These are phyloP conservation scores for Lophotis ruficrista DNA, from an alignment of 2,113 vertebrate genomes.

Conservation along the genomic window DNA sequence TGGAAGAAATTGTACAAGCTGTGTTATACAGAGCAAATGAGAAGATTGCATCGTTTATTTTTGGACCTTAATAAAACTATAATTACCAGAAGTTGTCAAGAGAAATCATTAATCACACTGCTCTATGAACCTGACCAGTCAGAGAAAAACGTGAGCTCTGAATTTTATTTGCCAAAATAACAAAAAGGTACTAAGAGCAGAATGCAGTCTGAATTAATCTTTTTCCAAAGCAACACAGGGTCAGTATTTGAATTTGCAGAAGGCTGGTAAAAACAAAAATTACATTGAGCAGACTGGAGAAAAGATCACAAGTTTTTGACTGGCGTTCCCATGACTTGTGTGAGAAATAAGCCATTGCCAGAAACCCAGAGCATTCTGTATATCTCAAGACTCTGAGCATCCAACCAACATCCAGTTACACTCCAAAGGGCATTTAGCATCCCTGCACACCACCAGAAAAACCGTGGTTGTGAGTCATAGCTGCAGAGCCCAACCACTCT, in stretches of 20 bases:
- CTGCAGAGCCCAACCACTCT: not conserved
- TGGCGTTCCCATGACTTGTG: not conserved
- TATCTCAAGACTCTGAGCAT: not conserved
- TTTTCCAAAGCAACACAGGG: not conserved
- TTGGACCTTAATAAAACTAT: constrained; percentile 2
- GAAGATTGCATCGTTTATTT: not conserved
- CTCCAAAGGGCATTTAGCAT: not conserved
- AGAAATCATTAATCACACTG: not conserved
- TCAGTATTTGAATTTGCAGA: not conserved
- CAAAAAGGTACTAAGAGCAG: not conserved
- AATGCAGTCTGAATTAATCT: not conserved
- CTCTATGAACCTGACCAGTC: not conserved
- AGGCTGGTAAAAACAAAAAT: not conserved
- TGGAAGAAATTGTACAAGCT: not conserved
- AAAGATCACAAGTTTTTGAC: not conserved
- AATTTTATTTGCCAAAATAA: constrained; percentile 26
- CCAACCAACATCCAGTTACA: not conserved
- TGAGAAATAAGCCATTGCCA: not conserved
- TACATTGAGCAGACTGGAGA: not conserved
- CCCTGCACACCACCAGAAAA: not conserved
- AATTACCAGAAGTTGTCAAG: constrained; percentile 11
- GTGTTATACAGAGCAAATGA: not conserved
- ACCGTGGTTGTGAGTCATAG: not conserved
- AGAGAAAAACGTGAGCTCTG: not conserved
- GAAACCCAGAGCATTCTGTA: not conserved